Base-by-base conservation (phyloP, 2,888 invertebrate species). In the Acronicta alni region DNA sequence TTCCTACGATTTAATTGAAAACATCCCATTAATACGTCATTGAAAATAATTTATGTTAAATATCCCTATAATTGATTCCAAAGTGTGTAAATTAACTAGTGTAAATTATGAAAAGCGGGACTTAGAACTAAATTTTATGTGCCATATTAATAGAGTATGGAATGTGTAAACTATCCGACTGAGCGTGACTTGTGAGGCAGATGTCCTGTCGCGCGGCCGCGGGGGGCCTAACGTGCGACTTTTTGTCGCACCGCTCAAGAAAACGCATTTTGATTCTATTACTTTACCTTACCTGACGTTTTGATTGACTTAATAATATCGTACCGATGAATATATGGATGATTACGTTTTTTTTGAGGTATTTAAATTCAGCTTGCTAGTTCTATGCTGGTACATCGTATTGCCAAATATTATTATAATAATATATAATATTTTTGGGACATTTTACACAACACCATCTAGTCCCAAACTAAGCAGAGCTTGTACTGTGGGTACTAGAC, bases 191-290 rank as follows among this genome's bases (percentile, higher is more conserved):
- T 64, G 65, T 76, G 64, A 55, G 38, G 60, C 57, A 51, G 80
- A 64, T 78, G 73, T 72, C 86, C 81, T 74, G 81, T 83, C 62
- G 84, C 54, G 84, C 73, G 78, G 30, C 85, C 20, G 69, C 80
- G 72, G 88, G 89, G 81, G 75, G 81, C 72, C 75, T 52, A 58
- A 83, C 79, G 85, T 84, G 89, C 85, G 83, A 88, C 82, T 87
- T 88, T 89, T 89, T 88, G 82, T 82, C 83, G 77, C 84, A 53
- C 68, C 64, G 67, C 60, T 43, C 58, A 37, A 54, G 54, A 72
- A 68, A 68, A 60, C 61, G 61, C 61, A 64, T 56, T 69, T 52
- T 67, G 61, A 71, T 72, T 82, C 81, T 73, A 80, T 81, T 69
- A 70, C 68, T 69, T 72, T 78, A 67, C 64, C 59, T 65, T 63